Conservation (phyloP, 2,888 invertebrate species). For the Eilema griseolum region DNA sequence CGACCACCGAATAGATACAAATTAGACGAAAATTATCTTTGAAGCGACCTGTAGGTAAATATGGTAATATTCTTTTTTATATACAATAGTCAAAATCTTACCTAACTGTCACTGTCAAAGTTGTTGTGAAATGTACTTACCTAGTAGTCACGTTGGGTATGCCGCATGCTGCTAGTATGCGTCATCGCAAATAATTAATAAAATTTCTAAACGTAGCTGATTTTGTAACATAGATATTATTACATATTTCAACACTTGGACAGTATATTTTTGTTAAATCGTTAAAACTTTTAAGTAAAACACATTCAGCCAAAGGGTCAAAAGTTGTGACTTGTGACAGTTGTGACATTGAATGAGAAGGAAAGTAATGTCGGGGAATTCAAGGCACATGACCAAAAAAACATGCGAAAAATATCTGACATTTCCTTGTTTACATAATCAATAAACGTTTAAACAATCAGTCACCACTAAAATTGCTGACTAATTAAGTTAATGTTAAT, state of each 20-base stretch:
- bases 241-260: not conserved
- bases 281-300: conserved; percentile 1
- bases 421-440: not conserved
- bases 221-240: not conserved
- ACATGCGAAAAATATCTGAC: not conserved
- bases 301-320: not conserved
- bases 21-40: no score
- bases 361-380: conserved; percentile 14
- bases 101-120: not conserved
- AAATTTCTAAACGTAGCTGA: conserved; percentile 8
- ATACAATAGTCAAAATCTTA: not conserved
- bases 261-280: conserved; percentile 1
- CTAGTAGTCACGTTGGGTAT: not conserved
- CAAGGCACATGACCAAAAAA: not conserved
- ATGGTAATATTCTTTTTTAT: no score
- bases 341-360: conserved; percentile 15
- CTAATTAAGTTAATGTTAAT: no score
- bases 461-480: not conserved
- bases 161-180: not conserved
- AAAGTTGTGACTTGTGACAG: conserved; percentile 7
- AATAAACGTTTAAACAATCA: not conserved
- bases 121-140: not conserved
- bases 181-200: conserved; percentile 2
- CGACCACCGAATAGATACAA: no score
- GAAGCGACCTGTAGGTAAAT: no score